Evolutionary conservation across 2,888 invertebrate genomes (phyloP).

Genomic region (Ochlodes sylvanus): DNA sequence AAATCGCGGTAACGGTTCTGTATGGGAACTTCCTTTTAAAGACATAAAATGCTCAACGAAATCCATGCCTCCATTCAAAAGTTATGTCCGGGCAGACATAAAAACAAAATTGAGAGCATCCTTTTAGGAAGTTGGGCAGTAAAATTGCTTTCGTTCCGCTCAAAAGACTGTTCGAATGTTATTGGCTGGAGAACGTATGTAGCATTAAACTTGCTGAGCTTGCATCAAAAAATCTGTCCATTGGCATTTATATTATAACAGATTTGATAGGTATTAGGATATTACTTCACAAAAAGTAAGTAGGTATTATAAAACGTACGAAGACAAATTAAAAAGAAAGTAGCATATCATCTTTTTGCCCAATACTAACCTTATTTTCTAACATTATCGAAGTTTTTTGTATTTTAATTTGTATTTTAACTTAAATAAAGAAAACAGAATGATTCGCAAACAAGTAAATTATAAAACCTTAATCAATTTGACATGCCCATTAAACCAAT

Average conservation of each 20-base stretch:
- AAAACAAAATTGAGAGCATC: slow-evolving; percentile 47
- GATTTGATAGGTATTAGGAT: slow-evolving; percentile 12
- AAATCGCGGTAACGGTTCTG: slow-evolving; percentile 31
- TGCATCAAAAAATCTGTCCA: slow-evolving; percentile 28
- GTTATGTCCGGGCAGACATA: slow-evolving; percentile 47
- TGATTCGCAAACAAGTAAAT: slow-evolving; percentile 34
- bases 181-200: slow-evolving; percentile 34
- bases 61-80: slow-evolving; percentile 47
- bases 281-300: background rate
- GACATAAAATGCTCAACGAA: slow-evolving; percentile 47
- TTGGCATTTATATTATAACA: slow-evolving; percentile 30
- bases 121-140: slow-evolving; percentile 45
- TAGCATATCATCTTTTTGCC: no score
- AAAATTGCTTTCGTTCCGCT: slow-evolving; percentile 43
- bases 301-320: background rate
- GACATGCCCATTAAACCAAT: slow-evolving; percentile 45
- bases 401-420: no score
- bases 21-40: slow-evolving; percentile 43
- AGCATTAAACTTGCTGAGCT: slow-evolving; percentile 32
- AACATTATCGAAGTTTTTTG: no score
- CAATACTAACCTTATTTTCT: no score
- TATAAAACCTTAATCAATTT: slow-evolving; percentile 46
- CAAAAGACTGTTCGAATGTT: slow-evolving; percentile 36
- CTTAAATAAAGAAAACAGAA: slow-evolving; percentile 20
- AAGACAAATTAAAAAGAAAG: no score